phyloP scores from a whole-genome alignment of 2,888 invertebrate genomes.

The Sinotaia quadrata region DNA sequence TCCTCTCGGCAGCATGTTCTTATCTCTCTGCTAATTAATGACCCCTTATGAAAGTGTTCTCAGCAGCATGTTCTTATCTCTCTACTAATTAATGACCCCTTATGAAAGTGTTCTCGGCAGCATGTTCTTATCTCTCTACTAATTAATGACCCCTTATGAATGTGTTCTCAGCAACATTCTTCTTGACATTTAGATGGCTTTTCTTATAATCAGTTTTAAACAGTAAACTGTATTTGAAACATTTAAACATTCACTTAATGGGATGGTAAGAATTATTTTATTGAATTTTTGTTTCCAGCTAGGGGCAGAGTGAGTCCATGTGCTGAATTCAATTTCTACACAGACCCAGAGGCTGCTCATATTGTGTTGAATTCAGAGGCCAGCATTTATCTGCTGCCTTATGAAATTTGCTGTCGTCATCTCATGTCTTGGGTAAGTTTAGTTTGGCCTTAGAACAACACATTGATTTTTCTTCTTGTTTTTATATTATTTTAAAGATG shows the following conservation, averaged over 20 bases:
- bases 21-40: no score
- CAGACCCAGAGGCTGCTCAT: conserved; percentile 84
- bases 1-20: no score
- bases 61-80: no score
- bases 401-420: conserved; percentile 33
- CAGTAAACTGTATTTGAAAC: no score
- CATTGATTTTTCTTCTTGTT: neutral
- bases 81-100: no score
- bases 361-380: conserved; percentile 75
- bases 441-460: neutral
- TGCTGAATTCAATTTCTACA: conserved; percentile 84
- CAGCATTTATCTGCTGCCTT: conserved; percentile 33
- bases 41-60: no score
- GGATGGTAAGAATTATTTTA: neutral
- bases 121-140: no score
- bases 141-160: no score
- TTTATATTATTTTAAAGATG: neutral
- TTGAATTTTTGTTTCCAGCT: conserved; percentile 18
- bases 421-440: conserved; percentile 32
- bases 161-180: no score
- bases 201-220: no score
- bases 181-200: no score
- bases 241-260: neutral
- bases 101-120: no score
- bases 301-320: conserved; percentile 52